Percentiles rank a stretch among this genome's conserved stretches.
Conservation (phyloP, 92 coral and sea anemone species). For the Scolanthus callimorphus region DNA sequence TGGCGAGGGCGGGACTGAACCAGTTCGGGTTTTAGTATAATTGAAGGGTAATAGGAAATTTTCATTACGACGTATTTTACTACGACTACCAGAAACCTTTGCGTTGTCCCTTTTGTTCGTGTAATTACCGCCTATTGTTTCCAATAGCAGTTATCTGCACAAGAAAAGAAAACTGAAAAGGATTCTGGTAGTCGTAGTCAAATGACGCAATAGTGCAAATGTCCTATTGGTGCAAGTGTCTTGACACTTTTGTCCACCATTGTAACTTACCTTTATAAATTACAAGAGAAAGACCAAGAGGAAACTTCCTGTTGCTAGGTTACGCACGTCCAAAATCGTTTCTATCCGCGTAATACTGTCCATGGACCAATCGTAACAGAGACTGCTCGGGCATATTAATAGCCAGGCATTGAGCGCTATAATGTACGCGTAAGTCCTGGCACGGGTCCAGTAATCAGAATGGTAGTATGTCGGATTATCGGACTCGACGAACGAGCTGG, state of each 20-base stretch:
- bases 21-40: no score
- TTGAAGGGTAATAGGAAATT: no score
- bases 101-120: no score
- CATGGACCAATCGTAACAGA: slow-evolving; percentile 95
- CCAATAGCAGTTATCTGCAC: no score
- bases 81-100: no score
- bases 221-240: neutral
- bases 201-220: neutral
- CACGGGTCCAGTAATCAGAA: slow-evolving; percentile 68
- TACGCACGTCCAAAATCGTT: slow-evolving; percentile 55
- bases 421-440: slow-evolving; percentile 60
- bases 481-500: slow-evolving; percentile 56
- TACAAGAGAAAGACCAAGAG: slow-evolving; percentile 1
- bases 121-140: no score
- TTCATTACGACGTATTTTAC: no score
- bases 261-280: slow-evolving; percentile 42
- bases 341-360: slow-evolving; percentile 76
- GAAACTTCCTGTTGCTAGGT: slow-evolving; percentile 32
- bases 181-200: neutral
- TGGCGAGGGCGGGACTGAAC: no score
- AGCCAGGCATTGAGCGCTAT: slow-evolving; percentile 62
- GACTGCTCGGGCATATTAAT: slow-evolving; percentile 52
- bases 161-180: no score
- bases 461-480: slow-evolving; percentile 82
- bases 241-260: neutral